A percentile compares a stretch with the other conserved stretches of the same genome.
Conservation (phyloP, 2,113 vertebrate genomes). For the Hippoglossus stenolepis region DNA sequence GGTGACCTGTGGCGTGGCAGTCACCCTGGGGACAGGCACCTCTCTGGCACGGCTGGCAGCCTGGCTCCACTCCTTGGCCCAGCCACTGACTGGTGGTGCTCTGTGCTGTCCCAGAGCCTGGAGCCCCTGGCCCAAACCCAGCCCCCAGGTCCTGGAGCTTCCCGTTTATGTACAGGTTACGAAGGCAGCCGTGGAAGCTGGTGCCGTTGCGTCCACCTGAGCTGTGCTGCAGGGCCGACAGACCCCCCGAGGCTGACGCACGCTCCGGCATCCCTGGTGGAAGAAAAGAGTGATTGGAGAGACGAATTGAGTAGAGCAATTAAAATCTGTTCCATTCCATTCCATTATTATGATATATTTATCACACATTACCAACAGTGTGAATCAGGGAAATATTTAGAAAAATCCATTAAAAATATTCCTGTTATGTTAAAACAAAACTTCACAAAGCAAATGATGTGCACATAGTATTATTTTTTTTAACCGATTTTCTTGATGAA, state of each 20-base stretch:
- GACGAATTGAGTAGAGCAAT: neutral
- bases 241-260: constrained; percentile 59
- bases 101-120: constrained; percentile 39
- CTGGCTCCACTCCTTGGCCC: constrained; percentile 93
- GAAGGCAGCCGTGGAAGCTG: constrained; percentile 95
- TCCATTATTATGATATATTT: too few species aligned
- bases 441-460: too few species aligned
- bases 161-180: constrained; percentile 93
- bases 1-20: constrained; percentile 89
- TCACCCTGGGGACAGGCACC: constrained; percentile 91
- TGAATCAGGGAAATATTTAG: neutral
- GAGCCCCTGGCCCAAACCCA: constrained; percentile 86
- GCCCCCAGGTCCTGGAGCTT: constrained; percentile 94
- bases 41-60: constrained; percentile 94
- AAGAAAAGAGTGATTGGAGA: neutral
- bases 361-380: neutral
- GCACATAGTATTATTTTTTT: too few species aligned
- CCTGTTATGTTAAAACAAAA: too few species aligned
- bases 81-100: constrained; percentile 81
- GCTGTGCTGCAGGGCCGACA: constrained; percentile 89
- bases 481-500: too few species aligned
- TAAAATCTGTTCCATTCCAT: too few species aligned
- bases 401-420: neutral
- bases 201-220: constrained; percentile 91
- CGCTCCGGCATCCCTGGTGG: constrained; percentile 90